Evolutionary conservation across 2,113 vertebrate genomes (phyloP), one percentile per base, ranked within the genome.

Genomic region (Patagioenas fasciata): DNA sequence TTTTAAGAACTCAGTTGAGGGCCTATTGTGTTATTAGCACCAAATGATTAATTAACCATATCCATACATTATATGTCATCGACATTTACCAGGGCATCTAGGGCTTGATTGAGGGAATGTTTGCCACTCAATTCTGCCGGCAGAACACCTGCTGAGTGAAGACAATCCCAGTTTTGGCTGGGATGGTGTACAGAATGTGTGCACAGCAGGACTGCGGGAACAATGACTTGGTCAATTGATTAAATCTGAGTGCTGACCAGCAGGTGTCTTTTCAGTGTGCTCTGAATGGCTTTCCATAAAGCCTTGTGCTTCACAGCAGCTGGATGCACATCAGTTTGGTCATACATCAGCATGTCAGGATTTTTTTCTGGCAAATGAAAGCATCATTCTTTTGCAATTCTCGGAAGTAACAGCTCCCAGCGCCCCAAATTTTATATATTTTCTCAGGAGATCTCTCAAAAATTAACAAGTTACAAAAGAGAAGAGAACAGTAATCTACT

Each of bases 231-330:
- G 79, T 17, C 94, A 80, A 54, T 77, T 54, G 88, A 94, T 62
- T 85, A 66, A 50, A 12, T 58, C 53, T 77, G 79, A 96, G 79
- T 75, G 53, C n/a, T 88, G 79, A 83, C 54, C 90, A 91, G 95
- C 82, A 77, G 90, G 93, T 77, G 85, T 65, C 78, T 91, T 94
- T 79, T 72, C 20, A 85, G 26, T 2, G 24, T 61, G 73, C 66
- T 90, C 34, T 77, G 81, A 94, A 25, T 0, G 7, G 74, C 54
- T 80, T 73, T 72, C 75, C 54, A 2, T n/a, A 72, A n/a, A 90
- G 60, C 62, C 29, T 36, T 7, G 20, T 44, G 54, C 65, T 61
- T 75, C 81, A 42, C 38, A 65, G 58, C 42, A 69, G 34, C 62
- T 83, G 57, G 79, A 67, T 77, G 34, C 21, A 60, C 77, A 64